These are phyloP conservation scores for Neotoma lepida DNA, from an alignment of 2,113 vertebrate genomes.

Conservation along the genomic window DNA sequence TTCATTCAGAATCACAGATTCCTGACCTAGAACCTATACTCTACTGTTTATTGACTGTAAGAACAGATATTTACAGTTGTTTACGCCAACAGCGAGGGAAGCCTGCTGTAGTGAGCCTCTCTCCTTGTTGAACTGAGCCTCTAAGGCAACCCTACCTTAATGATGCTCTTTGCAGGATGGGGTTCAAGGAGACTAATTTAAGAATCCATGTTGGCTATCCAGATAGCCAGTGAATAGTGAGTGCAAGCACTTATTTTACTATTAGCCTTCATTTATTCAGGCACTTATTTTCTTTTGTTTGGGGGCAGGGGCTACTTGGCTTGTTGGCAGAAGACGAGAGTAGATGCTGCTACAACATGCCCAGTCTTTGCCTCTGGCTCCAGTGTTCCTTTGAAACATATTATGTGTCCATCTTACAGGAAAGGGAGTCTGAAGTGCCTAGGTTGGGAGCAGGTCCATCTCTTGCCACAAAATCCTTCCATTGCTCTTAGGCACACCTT, in stretches of 20 bases:
- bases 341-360: not conserved
- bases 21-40: not conserved
- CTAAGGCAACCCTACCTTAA: not conserved
- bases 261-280: not conserved
- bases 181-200: not conserved
- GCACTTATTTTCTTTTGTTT: not conserved
- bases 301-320: no score
- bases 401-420: not conserved
- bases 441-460: not conserved
- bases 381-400: not conserved
- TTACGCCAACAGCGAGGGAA: not conserved
- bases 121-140: not conserved
- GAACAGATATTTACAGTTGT: not conserved
- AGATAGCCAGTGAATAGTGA: not conserved
- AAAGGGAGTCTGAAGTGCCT: not conserved
- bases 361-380: not conserved
- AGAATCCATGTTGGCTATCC: not conserved
- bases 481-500: not conserved
- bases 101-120: not conserved
- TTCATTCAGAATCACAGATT: not conserved
- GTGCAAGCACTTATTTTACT: not conserved
- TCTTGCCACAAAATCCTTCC: not conserved
- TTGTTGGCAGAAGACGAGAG: not conserved
- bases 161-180: not conserved
- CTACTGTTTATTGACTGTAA: not conserved